These are phyloP conservation scores for Epizoanthus rinbou DNA, from an alignment of 92 coral and sea anemone genomes.

Conservation along the genomic window DNA sequence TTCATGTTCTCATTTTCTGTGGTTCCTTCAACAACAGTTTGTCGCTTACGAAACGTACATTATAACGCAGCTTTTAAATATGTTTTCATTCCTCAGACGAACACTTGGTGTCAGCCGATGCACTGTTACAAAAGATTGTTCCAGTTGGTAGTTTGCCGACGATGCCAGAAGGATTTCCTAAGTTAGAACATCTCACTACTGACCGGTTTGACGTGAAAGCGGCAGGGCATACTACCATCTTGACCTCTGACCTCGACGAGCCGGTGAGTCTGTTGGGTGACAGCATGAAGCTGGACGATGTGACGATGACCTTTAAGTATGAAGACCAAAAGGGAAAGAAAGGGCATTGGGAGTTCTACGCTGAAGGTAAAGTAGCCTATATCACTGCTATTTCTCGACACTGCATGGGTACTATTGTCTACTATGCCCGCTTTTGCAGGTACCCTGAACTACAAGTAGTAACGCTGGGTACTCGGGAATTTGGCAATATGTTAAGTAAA, in stretches of 20 bases:
- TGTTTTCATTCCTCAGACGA: slow-evolving; percentile 47
- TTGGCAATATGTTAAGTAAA: no score
- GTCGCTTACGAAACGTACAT: background rate
- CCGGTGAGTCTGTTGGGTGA: slow-evolving; percentile 82
- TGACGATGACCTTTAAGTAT: slow-evolving; percentile 78
- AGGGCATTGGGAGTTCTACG: slow-evolving; percentile 91
- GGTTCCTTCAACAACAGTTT: background rate
- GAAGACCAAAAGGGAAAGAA: slow-evolving; percentile 57
- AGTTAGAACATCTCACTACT: slow-evolving; percentile 77
- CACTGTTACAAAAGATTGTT: slow-evolving; percentile 72
- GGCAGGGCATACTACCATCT: slow-evolving; percentile 74
- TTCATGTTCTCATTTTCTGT: background rate
- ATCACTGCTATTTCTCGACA: no score
- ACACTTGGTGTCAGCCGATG: slow-evolving; percentile 65
- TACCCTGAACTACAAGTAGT: no score
- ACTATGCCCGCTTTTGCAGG: no score
- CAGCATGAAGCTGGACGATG: slow-evolving; percentile 73
- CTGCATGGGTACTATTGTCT: no score
- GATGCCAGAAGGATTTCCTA: slow-evolving; percentile 92
- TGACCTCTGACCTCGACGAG: slow-evolving; percentile 80
- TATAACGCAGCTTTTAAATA: no score
- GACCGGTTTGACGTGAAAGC: slow-evolving; percentile 86
- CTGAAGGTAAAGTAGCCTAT: slow-evolving; percentile 63
- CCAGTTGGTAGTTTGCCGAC: slow-evolving; percentile 82
- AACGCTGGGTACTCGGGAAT: no score